Base-by-base conservation (phyloP, 2,888 invertebrate genomes). In the Heteropelma amictum region DNA sequence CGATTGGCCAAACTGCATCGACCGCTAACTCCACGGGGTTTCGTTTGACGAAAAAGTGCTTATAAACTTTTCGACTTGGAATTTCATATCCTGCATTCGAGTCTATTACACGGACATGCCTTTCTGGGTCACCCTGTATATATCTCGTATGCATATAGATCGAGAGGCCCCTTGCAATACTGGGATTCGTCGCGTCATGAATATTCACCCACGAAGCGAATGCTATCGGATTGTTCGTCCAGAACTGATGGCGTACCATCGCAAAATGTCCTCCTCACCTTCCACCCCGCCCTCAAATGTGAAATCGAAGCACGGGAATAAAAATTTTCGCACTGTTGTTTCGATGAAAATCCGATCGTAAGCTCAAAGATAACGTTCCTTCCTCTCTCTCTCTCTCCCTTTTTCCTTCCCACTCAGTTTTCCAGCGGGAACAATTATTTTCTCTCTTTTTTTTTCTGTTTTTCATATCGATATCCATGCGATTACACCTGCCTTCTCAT, bases 141-240 rank as follows among this genome's bases (percentile, higher is more conserved):
- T n/a, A n/a, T n/a, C n/a, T n/a, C n/a, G n/a, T n/a, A n/a, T n/a
- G n/a, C n/a, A 21, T 10, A 26, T 5, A 40, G 28, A 61, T 28
- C 33, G 35, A 54, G 35, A 45, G 56, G 14, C 30, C 45, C 61
- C 4, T 38, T 28, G 23, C 28, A 26, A n/a, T n/a, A n/a, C n/a
- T n/a, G 53, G 40, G 72, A 72, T 67, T 54, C 60, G 51, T 58
- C 64, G 72, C 30, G 68, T 71, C 72, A 72, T 69, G 68, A 76
- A 72, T 76, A 72, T 72, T 76, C 69, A 68, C 68, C 60, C 63
- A 40, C 23, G 45, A 60, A 51, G 71, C 30, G 30, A 73, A 68
- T 63, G 72, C 61, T 49, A 61, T 63, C 51, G 73, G 58, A 63
- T 51, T 69, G 69, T 58, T 49, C 45, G 26, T 71, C 54, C 14